Conservation (phyloP, 2,797 vertebrate species). For the Parauchenoglanis punctatus region DNA sequence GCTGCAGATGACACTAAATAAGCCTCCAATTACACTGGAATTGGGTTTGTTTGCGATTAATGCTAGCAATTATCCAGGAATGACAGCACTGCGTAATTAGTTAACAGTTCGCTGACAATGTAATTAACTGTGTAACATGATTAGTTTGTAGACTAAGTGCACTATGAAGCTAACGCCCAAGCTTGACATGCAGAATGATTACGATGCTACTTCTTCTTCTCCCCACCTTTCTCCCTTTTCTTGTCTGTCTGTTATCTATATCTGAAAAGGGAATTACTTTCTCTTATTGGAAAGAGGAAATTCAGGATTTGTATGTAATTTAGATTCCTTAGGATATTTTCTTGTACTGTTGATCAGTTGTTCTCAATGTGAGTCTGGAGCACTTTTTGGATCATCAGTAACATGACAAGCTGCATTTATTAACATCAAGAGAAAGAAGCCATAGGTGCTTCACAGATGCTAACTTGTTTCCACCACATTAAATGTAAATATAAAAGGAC, state of each 20-base stretch:
- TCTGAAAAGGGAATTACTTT: not conserved
- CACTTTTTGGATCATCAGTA: not conserved
- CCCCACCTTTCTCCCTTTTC: not conserved
- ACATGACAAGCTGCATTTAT: not conserved
- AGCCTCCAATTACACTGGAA: not conserved
- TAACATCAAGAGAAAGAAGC: not conserved
- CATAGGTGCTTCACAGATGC: not conserved
- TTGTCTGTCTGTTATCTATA: not conserved
- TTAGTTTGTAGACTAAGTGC: not conserved
- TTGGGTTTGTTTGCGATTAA: not conserved
- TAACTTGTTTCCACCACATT: not conserved
- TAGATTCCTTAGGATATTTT: not conserved
- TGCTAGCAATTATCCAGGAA: conserved; percentile 7
- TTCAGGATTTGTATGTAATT: not conserved
- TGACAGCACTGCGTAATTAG: not conserved
- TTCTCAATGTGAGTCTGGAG: not conserved
- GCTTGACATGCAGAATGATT: not conserved
- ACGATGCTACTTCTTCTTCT: not conserved
- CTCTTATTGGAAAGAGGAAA: not conserved
- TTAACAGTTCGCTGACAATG: not conserved
- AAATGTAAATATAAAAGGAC: not conserved
- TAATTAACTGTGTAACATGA: not conserved
- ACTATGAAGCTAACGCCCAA: not conserved
- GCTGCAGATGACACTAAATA: not conserved
- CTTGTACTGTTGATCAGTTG: not conserved